A percentile compares a stretch with the other conserved stretches of the same genome.
Evolutionary conservation across 2,888 invertebrate genomes (phyloP).

Genomic region (Mythimna lalbum): DNA sequence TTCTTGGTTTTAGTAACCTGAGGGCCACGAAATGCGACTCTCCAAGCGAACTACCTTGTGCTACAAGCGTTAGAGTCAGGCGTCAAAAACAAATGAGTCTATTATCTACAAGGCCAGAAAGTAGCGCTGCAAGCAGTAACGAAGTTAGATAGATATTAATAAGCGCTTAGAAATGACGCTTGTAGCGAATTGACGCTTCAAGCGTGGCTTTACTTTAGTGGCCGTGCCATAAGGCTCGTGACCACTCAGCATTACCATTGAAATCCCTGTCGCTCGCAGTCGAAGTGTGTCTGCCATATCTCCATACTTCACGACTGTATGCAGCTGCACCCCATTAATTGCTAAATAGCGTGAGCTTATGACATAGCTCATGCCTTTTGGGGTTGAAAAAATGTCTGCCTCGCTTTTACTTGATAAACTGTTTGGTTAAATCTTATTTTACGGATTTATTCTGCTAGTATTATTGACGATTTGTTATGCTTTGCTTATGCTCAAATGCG

Average conservation of each 20-base stretch:
- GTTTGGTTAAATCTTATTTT: conserved; percentile 52
- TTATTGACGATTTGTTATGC: conserved; percentile 40
- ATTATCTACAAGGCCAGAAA: no score
- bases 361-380: conserved; percentile 56
- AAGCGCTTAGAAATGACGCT: no score
- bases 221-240: neutral
- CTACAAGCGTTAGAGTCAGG: no score
- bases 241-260: conserved; percentile 17
- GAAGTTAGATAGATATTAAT: no score
- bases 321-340: conserved; percentile 67
- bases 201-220: no score
- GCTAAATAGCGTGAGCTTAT: conserved; percentile 64
- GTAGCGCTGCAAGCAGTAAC: no score
- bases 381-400: conserved; percentile 53
- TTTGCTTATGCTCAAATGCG: conserved; percentile 30
- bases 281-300: conserved; percentile 7
- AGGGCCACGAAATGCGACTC: no score
- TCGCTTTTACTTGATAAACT: conserved; percentile 42
- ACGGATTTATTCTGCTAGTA: conserved; percentile 45
- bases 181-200: no score
- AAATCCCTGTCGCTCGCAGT: conserved; percentile 3
- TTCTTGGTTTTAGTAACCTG: neutral
- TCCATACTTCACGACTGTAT: conserved; percentile 29
- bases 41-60: no score
- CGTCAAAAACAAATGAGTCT: no score